Conservation (phyloP, 1,140 invertebrate genomes). For the Drosophila pseudoobscura region DNA sequence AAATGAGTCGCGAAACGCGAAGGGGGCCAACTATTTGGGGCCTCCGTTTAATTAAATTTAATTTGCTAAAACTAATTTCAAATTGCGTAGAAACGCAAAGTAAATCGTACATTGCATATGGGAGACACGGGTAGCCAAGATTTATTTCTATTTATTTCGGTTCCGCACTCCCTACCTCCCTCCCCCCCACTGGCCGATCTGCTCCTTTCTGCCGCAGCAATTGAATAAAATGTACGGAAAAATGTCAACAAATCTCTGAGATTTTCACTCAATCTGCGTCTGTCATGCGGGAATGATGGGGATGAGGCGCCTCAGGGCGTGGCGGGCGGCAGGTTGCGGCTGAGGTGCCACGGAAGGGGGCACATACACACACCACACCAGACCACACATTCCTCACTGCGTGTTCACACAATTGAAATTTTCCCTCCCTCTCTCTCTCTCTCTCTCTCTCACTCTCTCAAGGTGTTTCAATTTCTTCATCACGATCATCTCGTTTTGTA, state of each 20-base stretch:
- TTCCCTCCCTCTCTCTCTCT: conserved; percentile 1
- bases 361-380: neutral
- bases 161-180: no score
- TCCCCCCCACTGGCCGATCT: neutral
- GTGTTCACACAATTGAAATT: conserved; percentile 47
- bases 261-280: conserved; percentile 74
- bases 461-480: conserved; percentile 51
- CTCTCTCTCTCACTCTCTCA: conserved; percentile 1
- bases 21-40: conserved; percentile 39
- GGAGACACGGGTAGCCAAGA: conserved; percentile 7
- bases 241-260: conserved; percentile 69
- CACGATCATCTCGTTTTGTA: no score
- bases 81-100: conserved; percentile 60
- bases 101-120: conserved; percentile 56
- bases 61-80: conserved; percentile 63
- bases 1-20: conserved; percentile 38
- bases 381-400: conserved; percentile 28
- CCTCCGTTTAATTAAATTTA: conserved; percentile 65
- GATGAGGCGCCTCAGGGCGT: conserved; percentile 31
- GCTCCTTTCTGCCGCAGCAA: conserved; percentile 3
- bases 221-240: conserved; percentile 56
- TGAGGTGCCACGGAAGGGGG: conserved; percentile 6
- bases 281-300: conserved; percentile 62
- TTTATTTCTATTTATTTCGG: conserved; percentile 52
- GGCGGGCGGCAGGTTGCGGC: neutral